Percentiles rank a stretch among this genome's conserved stretches.
These are phyloP conservation scores for Eurystomus glaucurus DNA, from an alignment of 2,797 vertebrate genomes.

Conservation along the genomic window DNA sequence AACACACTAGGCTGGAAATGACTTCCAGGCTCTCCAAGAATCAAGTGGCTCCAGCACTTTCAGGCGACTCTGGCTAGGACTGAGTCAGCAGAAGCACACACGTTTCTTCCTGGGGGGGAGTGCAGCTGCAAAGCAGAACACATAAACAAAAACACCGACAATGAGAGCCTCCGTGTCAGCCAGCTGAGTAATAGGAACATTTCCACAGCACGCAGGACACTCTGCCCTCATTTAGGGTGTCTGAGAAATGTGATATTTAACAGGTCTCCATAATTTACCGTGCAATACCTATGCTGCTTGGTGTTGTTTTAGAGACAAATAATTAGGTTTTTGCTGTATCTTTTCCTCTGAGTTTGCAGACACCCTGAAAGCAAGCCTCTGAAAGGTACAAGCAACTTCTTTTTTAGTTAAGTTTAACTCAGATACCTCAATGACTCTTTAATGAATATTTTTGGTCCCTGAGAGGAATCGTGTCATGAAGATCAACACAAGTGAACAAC, in stretches of 20 bases:
- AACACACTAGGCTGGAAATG: constrained; percentile 23
- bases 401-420: neutral
- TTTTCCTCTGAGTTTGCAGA: neutral
- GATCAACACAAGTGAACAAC: neutral
- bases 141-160: constrained; percentile 64
- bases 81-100: constrained; percentile 56
- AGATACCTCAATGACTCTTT: neutral
- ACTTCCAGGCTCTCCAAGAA: constrained; percentile 53
- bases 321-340: neutral
- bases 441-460: neutral
- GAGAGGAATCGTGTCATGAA: neutral
- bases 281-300: neutral
- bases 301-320: neutral
- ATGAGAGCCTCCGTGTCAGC: constrained; percentile 44
- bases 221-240: neutral
- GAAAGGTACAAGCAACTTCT: neutral
- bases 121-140: constrained; percentile 66
- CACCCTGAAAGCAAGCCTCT: neutral
- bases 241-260: constrained; percentile 10
- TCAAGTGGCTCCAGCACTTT: neutral
- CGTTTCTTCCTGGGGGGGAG: constrained; percentile 16
- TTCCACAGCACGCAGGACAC: constrained; percentile 36
- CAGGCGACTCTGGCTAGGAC: neutral
- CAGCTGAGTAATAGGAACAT: constrained; percentile 60
- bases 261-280: neutral